Evolutionary conservation across 2,797 vertebrate genomes (phyloP).

Genomic region (Chaenodraco wilsoni): DNA sequence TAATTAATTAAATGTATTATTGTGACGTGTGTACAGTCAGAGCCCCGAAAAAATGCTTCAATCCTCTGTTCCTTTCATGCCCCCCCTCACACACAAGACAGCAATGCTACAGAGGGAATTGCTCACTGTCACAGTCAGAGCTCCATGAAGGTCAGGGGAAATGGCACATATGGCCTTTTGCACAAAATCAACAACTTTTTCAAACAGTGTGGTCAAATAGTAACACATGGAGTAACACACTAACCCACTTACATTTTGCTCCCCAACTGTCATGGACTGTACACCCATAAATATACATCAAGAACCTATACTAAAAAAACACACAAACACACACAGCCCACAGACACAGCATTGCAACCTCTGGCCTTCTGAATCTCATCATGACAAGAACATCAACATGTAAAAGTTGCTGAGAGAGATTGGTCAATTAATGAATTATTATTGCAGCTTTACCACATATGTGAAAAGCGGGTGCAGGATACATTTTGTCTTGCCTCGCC

Average conservation of each 20-base stretch:
- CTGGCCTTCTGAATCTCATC: constrained; percentile 4
- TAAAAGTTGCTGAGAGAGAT: no score
- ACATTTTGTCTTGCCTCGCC: constrained; percentile 3
- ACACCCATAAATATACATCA: constrained; percentile 24
- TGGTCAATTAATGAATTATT: no score
- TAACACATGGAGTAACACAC: constrained; percentile 69
- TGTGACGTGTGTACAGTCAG: constrained; percentile 11
- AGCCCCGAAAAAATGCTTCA: constrained; percentile 15
- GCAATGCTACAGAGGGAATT: constrained; percentile 54
- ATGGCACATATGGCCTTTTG: constrained; percentile 82
- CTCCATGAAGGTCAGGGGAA: constrained; percentile 78
- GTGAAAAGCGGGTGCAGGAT: background rate
- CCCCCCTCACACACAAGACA: constrained; percentile 5
- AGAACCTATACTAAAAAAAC: constrained; percentile 1
- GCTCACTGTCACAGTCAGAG: constrained; percentile 66
- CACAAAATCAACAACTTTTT: constrained; percentile 83
- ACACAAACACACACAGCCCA: background rate
- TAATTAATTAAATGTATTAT: constrained; percentile 20
- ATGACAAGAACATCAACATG: no score
- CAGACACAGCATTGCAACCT: background rate
- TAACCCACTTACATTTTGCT: constrained; percentile 57
- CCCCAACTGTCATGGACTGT: constrained; percentile 28
- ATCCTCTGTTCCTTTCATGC: constrained; percentile 12
- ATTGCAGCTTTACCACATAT: background rate
- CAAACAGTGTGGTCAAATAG: constrained; percentile 71